Evolutionary conservation across 1,140 invertebrate genomes (phyloP).

Genomic region (Trichoplusia ni): DNA sequence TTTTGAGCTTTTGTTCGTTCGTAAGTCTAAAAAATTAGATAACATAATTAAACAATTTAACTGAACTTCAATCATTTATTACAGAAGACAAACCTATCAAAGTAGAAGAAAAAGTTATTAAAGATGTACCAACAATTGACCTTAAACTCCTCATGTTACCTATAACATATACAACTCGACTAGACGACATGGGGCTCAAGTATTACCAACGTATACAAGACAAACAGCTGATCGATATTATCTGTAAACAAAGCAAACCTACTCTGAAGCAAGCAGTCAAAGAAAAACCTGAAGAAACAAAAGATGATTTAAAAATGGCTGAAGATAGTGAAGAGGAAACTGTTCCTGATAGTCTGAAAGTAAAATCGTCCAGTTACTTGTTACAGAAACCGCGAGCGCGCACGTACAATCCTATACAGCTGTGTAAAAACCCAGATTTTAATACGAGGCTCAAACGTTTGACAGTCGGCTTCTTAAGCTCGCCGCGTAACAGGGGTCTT

Average conservation of each 20-base stretch:
- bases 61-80: no score
- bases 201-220: conserved; percentile 43
- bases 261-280: no score
- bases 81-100: conserved; percentile 7
- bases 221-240: conserved; percentile 49
- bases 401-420: conserved; percentile 62
- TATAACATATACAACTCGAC: conserved; percentile 59
- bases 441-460: conserved; percentile 70
- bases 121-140: conserved; percentile 51
- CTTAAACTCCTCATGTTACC: conserved; percentile 64
- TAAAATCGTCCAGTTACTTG: conserved; percentile 56
- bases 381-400: conserved; percentile 66
- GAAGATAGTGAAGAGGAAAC: conserved; percentile 21
- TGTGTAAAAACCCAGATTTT: conserved; percentile 77
- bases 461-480: conserved; percentile 58
- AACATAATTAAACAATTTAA: no score
- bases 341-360: conserved; percentile 17
- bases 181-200: conserved; percentile 61
- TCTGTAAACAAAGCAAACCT: conserved; percentile 56
- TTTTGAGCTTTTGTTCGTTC: no score
- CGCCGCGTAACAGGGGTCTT: conserved; percentile 52
- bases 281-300: background rate
- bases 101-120: background rate
- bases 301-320: conserved; percentile 29
- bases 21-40: no score